Evolutionary conservation across 2,888 invertebrate genomes (phyloP), one percentile per base, ranked within the genome.

Genomic region (Trichopria drosophilae): DNA sequence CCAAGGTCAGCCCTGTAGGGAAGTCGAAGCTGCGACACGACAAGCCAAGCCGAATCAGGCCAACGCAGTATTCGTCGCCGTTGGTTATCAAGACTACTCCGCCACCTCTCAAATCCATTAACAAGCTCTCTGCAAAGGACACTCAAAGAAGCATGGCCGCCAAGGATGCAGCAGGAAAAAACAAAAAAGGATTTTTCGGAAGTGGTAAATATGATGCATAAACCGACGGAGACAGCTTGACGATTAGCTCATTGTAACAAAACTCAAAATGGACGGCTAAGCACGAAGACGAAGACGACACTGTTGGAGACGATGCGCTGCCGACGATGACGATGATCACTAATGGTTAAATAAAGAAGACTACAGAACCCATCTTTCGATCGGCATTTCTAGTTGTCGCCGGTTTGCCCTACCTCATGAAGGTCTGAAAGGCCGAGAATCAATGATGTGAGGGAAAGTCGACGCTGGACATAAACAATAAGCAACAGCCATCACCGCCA

Each of bases 131-230:
- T 51, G 66, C 69, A 60, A 77, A 76, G 76, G 76, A 73, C 63
- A 76, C 81, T 65, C 73, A 65, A 63, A 75, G 72, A 55, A 63
- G 64, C 37, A 65, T 71, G 37, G 66, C 64, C 36, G 55, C 59
- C 51, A 61, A 61, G 59, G 61, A 67, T 64, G 54, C 52, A 43
- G 50, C 47, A 51, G 62, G 61, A 52, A 86, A 85, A 77, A 84
- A 83, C 67, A 87, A 86, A 80, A 88, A 87, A 80, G 88, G 89
- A 84, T 87, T 87, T 84, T 86, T 87, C 79, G 88, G 87, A 79
- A 84, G 85, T 81, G 88, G 87, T 81, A 89, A 89, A 81, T 84
- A 82, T 84, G 58, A 63, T 22, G 43, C 41, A 18, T 54, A 50
- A 53, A 19, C 29, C 39, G 41, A 45, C 22, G 23, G 6, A 1